phyloP scores from a whole-genome alignment of 1,140 invertebrate species.

The Drosophila miranda region DNA sequence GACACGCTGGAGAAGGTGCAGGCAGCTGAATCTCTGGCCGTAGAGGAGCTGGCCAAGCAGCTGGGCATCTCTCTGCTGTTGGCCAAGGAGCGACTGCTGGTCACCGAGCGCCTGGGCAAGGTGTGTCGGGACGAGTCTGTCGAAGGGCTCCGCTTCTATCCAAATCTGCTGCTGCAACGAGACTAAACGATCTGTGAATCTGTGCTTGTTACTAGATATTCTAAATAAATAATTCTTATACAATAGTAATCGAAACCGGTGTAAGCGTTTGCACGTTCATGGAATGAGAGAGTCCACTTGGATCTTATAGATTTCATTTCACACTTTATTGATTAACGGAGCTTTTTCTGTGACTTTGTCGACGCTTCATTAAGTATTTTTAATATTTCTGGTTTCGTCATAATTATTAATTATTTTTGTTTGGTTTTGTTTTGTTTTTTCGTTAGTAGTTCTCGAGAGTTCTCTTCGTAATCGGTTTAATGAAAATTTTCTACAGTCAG shows the following conservation, averaged over 20 bases:
- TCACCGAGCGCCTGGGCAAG: slow-evolving; percentile 91
- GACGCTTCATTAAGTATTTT: slow-evolving; percentile 48
- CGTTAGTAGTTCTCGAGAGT: slow-evolving; percentile 38
- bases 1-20: slow-evolving; percentile 89
- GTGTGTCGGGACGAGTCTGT: slow-evolving; percentile 97
- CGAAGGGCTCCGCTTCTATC: slow-evolving; percentile 96
- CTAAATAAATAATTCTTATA: slow-evolving; percentile 15
- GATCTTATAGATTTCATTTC: slow-evolving; percentile 39
- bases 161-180: slow-evolving; percentile 89
- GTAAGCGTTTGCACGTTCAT: background rate
- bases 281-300: slow-evolving; percentile 12
- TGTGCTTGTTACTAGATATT: slow-evolving; percentile 11
- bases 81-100: slow-evolving; percentile 92
- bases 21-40: slow-evolving; percentile 88
- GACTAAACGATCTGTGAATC: slow-evolving; percentile 20
- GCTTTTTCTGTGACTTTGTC: slow-evolving; percentile 57
- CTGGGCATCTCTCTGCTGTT: slow-evolving; percentile 93
- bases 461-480: slow-evolving; percentile 44
- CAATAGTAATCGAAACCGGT: background rate
- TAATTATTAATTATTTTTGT: slow-evolving; percentile 34
- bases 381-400: slow-evolving; percentile 7
- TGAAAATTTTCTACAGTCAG: slow-evolving; percentile 78
- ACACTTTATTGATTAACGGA: slow-evolving; percentile 65
- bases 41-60: slow-evolving; percentile 92
- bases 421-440: slow-evolving; percentile 36